Evolutionary conservation across 2,797 vertebrate genomes (phyloP), one percentile per base, ranked within the genome.

Genomic region (Acomys russatus): DNA sequence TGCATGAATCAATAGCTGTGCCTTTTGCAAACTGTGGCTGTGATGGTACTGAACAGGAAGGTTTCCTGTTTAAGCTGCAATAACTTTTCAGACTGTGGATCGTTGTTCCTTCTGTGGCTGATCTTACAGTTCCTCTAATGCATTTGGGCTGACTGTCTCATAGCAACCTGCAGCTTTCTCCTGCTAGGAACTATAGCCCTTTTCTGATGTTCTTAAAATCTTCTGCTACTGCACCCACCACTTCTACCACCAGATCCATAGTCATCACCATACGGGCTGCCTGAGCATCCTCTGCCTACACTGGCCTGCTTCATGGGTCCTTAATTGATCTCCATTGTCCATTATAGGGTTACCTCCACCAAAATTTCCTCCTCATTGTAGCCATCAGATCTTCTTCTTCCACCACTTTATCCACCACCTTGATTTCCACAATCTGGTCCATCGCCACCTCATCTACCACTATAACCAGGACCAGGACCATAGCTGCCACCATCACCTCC

Each of bases 161-260:
- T 99, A 99, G 99, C 99, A 99, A 99, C 99, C 99, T 99, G 99
- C 99, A 99, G 99, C 99, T 99, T 99, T 99, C 99, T 99, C 99
- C 56, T 83, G 35, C 59, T 44, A 20, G 14, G 59, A 83, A 28
- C 59, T 18, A 14, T 30, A 64, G 80, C 56, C 59, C 14, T 33
- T 44, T 44, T 18, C 35, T 64, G 35, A 9, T 83, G 35, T 44
- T 64, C 4, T 17, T 18, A 59, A 59, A 59, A 59, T 14, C 56
- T 18, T 63, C 23, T 30, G 80, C 14, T 83, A 63, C 23, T 12
- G 25, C 2, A 44, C 6, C 35, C 25, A 9, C 2, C 4, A 82
- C 14, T 63, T 38, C 54, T n/a, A 59, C 56, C n/a, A 82, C 23
- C 12, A 63, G 79, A 38, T 44, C 14, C 35, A 63, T 4, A 63